Evolutionary conservation across 2,797 vertebrate genomes (phyloP).

Genomic region (Fistularia tabacaria): DNA sequence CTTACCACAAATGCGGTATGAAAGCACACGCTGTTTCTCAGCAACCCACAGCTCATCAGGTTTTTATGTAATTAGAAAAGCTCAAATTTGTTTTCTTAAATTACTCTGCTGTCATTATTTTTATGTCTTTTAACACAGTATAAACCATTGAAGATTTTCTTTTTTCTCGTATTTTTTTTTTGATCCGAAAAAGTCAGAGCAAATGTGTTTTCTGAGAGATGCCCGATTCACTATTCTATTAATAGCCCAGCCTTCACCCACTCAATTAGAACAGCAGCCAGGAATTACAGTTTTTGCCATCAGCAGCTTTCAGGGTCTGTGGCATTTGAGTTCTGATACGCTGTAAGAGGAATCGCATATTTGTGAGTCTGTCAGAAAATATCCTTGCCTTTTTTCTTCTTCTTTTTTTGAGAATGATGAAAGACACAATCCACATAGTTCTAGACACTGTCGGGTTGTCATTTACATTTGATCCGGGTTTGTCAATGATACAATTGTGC

Average conservation of each 20-base stretch:
- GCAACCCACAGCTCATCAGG: constrained; percentile 7
- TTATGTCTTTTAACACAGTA: constrained; percentile 22
- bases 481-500: no score
- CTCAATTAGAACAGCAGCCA: constrained; percentile 34
- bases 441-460: no score
- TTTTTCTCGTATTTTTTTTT: constrained; percentile 21
- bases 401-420: background rate
- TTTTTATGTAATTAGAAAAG: constrained; percentile 35
- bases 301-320: constrained; percentile 27
- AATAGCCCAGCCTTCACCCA: constrained; percentile 20
- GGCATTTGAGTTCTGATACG: constrained; percentile 25
- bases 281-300: constrained; percentile 19
- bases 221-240: constrained; percentile 27
- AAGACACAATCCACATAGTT: no score
- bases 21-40: constrained; percentile 13
- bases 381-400: background rate
- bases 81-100: constrained; percentile 20
- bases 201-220: constrained; percentile 17
- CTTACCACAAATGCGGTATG: background rate
- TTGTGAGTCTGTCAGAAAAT: background rate
- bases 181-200: background rate
- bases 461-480: no score
- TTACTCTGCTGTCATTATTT: constrained; percentile 1
- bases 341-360: constrained; percentile 12
- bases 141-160: constrained; percentile 44